Percentiles rank a stretch among this genome's conserved stretches.
Evolutionary conservation across 35 echinoderm and acorn worm species (phyloP).

Genomic region (Hemicentrotus pulcherrimus): DNA sequence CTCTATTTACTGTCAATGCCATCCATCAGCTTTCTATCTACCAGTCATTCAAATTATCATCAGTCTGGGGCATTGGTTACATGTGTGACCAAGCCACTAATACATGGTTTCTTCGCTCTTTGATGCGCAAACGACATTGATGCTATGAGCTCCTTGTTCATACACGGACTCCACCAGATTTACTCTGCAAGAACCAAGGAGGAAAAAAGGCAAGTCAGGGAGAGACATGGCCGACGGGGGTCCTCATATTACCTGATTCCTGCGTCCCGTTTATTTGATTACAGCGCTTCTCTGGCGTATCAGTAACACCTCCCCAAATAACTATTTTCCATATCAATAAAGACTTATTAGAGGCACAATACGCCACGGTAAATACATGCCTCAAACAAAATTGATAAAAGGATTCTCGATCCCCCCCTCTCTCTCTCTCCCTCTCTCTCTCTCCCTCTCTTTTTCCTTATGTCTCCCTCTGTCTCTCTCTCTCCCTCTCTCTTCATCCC

Average conservation of each 20-base stretch:
- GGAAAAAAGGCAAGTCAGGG: neutral
- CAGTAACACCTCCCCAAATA: slow-evolving; percentile 44
- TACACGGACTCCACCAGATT: neutral
- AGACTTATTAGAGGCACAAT: slow-evolving; percentile 47
- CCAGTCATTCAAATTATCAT: slow-evolving; percentile 13
- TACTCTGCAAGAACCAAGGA: neutral
- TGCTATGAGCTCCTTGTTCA: neutral
- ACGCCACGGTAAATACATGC: slow-evolving; percentile 37
- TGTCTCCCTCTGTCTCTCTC: neutral
- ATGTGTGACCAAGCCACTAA: neutral
- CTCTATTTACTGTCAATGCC: neutral
- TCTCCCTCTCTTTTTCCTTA: neutral
- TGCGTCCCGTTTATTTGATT: slow-evolving; percentile 42
- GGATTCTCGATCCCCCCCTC: neutral
- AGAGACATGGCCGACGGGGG: neutral
- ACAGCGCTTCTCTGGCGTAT: neutral
- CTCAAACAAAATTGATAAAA: slow-evolving; percentile 39
- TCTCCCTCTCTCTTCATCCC: neutral
- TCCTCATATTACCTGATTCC: slow-evolving; percentile 47
- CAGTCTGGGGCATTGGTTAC: neutral
- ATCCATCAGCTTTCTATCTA: neutral
- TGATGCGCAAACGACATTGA: slow-evolving; percentile 10
- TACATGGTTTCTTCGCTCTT: neutral
- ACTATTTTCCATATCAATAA: slow-evolving; percentile 58
- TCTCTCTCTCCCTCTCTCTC: neutral